Evolutionary conservation across 2,113 vertebrate genomes (phyloP), one percentile per base, ranked within the genome.

Genomic region (Takifugu flavidus): DNA sequence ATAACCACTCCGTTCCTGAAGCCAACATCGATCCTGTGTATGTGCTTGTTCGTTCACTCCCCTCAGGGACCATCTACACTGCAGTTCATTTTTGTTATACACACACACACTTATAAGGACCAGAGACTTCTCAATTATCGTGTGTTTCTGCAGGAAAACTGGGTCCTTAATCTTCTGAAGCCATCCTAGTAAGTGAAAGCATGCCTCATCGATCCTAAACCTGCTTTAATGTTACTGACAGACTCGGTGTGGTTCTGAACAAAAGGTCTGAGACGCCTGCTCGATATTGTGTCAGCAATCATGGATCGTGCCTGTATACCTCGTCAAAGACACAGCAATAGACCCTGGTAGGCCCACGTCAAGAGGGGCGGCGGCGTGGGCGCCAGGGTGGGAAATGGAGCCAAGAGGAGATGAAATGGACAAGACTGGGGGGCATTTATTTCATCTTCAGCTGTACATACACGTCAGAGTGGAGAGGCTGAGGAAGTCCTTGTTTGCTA

Each of bases 401-500:
- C 86, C 87, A 87, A 80, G 76, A 75, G 71, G 74, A 81, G 86
- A 86, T 86, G 78, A 78, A 88, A 82, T 68, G 65, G 78, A 87
- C 73, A 58, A 54, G 62, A 77, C 59, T 64, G 62, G 13, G 13
- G 45, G 75, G 62, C 28, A 49, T 75, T 56, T 62, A 72, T 83
- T 82, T 88, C 85, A 82, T 86, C 77, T 81, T 86, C 74, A 79
- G 78, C 80, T 91, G 88, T 91, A 87, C 81, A 90, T 91, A 89
- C 27, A 54, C 80, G 80, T 82, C 56, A 47, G 86, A 89, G 86
- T 73, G 59, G 77, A 85, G 72, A 87, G 66, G 87, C 86, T 87
- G 79, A 90, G 87, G 86, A 89, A 89, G 87, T 87, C 86, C 87
- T 91, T 87, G 87, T 89, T 88, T 87, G 88, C 88, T 85, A 87